Evolutionary conservation across 2,888 invertebrate species (phyloP).

Genomic region (Podabrus alpinus): DNA sequence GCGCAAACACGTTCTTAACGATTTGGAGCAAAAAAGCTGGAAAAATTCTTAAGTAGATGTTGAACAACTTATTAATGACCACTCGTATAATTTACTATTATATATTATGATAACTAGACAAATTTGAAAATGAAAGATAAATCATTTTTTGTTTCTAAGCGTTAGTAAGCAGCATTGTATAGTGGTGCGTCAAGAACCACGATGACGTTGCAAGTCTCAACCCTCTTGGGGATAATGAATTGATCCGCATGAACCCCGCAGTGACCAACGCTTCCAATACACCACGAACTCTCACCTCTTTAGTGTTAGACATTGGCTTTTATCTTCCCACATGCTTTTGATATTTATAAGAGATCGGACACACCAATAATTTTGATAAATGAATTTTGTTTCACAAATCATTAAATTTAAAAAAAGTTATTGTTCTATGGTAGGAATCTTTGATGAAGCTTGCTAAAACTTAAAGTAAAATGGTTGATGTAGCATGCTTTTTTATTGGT

Average conservation of each 20-base stretch:
- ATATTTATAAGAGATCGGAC: neutral
- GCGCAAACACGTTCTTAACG: neutral
- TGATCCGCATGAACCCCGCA: conserved; percentile 52
- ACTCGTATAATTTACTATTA: neutral
- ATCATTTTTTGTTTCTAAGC: conserved; percentile 21
- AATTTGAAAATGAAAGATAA: conserved; percentile 16
- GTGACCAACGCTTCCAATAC: conserved; percentile 42
- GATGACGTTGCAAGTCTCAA: conserved; percentile 53
- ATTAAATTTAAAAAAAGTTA: neutral
- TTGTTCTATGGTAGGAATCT: neutral
- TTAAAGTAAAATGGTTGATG: conserved; percentile 48
- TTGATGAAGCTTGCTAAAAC: neutral
- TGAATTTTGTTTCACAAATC: conserved; percentile 5
- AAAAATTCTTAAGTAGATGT: neutral
- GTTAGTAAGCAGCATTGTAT: conserved; percentile 16
- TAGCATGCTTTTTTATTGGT: conserved; percentile 61
- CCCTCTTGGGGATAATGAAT: conserved; percentile 54
- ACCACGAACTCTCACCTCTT: conserved; percentile 48
- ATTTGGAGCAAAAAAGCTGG: neutral
- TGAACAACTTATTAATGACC: neutral
- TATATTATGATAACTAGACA: conserved; percentile 11
- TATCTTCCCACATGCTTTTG: conserved; percentile 11
- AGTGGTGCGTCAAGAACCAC: conserved; percentile 26
- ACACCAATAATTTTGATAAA: conserved; percentile 8
- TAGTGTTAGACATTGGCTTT: conserved; percentile 13